Evolutionary conservation across 1,140 invertebrate species (phyloP).

Genomic region (Chironomus tepperi): DNA sequence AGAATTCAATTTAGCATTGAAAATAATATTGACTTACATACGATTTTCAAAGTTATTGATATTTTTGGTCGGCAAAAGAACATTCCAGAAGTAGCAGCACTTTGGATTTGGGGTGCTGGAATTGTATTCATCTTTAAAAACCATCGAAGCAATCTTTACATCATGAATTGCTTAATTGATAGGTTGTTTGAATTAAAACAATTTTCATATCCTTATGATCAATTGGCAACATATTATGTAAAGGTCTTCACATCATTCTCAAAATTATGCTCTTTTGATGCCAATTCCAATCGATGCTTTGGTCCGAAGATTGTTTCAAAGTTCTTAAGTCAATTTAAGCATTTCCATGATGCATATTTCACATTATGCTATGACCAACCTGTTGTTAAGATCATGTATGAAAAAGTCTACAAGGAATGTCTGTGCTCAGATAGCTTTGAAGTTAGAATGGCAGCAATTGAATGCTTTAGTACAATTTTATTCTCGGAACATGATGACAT

Average conservation of each 20-base stretch:
- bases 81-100: background rate
- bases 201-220: background rate
- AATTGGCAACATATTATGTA: background rate
- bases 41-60: background rate
- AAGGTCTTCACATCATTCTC: background rate
- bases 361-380: background rate
- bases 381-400: background rate
- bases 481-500: background rate
- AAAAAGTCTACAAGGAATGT: background rate
- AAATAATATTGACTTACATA: background rate
- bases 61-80: background rate
- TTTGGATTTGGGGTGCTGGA: background rate
- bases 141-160: background rate
- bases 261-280: background rate
- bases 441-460: background rate
- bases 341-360: background rate
- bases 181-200: background rate
- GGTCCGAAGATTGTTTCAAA: background rate
- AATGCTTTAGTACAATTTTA: background rate
- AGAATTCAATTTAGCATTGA: background rate
- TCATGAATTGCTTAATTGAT: background rate
- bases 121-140: background rate
- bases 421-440: background rate
- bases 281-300: background rate
- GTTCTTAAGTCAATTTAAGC: background rate